phyloP scores from a whole-genome alignment of 1,140 invertebrate species.

The Uloborus diversus region DNA sequence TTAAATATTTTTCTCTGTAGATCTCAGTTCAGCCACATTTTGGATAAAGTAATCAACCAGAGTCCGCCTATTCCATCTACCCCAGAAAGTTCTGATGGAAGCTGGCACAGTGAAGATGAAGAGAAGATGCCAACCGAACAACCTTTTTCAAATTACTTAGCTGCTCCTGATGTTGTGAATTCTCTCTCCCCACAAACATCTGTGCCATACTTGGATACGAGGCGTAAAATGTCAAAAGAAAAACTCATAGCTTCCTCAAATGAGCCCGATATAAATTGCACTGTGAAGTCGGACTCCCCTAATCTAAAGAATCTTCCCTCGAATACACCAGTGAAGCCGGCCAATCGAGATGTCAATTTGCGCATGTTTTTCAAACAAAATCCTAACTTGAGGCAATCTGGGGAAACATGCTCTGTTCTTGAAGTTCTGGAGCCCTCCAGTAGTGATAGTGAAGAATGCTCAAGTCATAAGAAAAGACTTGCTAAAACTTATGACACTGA shows the following conservation, averaged over 20 bases:
- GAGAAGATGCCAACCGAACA: neutral
- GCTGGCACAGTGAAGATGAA: constrained; percentile 36
- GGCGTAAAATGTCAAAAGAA: neutral
- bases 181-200: constrained; percentile 37
- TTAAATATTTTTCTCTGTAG: constrained; percentile 11
- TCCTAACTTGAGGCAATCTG: constrained; percentile 49
- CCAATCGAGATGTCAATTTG: constrained; percentile 45
- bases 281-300: neutral
- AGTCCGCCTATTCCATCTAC: constrained; percentile 46
- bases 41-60: constrained; percentile 37
- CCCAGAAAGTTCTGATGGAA: constrained; percentile 44
- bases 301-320: neutral
- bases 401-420: constrained; percentile 63
- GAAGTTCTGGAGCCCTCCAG: constrained; percentile 64
- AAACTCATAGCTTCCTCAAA: neutral
- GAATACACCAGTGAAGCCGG: neutral
- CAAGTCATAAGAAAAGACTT: constrained; percentile 8
- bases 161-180: constrained; percentile 49
- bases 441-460: constrained; percentile 57
- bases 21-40: constrained; percentile 44
- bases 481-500: neutral
- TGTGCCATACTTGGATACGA: constrained; percentile 36
- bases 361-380: constrained; percentile 53
- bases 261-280: neutral
- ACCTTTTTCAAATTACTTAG: constrained; percentile 1